Conservation (phyloP, 2,888 invertebrate genomes). For the Prosopocoilus inquinatus region DNA sequence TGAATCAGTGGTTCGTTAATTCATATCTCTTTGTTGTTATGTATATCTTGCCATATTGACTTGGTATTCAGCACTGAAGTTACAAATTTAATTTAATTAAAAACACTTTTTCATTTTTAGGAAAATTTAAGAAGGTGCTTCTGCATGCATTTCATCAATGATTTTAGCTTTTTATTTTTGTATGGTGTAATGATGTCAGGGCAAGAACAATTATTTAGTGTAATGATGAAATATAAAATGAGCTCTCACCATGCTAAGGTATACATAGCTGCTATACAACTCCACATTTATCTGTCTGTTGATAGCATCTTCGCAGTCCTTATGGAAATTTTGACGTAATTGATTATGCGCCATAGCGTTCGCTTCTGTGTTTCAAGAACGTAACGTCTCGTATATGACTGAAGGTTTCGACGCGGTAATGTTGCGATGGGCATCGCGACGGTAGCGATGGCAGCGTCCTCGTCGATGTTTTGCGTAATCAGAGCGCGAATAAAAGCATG, state of each 20-base stretch:
- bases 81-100: too few species aligned
- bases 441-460: too few species aligned
- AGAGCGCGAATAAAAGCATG: too few species aligned
- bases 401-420: background rate
- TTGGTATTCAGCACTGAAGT: too few species aligned
- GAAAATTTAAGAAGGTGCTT: too few species aligned
- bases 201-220: background rate
- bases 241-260: conserved; percentile 70
- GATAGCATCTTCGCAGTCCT: conserved; percentile 63
- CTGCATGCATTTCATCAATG: too few species aligned
- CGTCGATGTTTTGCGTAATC: too few species aligned
- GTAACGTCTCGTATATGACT: background rate
- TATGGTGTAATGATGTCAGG: background rate
- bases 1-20: too few species aligned
- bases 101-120: too few species aligned
- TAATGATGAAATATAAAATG: background rate
- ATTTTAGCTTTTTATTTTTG: background rate
- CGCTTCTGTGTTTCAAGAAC: conserved; percentile 8
- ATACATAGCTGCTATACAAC: conserved; percentile 70
- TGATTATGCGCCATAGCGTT: conserved; percentile 45
- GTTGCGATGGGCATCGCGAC: too few species aligned
- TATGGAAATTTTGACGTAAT: conserved; percentile 65
- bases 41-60: too few species aligned
- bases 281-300: conserved; percentile 75
- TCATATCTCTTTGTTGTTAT: too few species aligned